Conservation (phyloP, 2,113 vertebrate genomes). For the Elanus axillaris region DNA sequence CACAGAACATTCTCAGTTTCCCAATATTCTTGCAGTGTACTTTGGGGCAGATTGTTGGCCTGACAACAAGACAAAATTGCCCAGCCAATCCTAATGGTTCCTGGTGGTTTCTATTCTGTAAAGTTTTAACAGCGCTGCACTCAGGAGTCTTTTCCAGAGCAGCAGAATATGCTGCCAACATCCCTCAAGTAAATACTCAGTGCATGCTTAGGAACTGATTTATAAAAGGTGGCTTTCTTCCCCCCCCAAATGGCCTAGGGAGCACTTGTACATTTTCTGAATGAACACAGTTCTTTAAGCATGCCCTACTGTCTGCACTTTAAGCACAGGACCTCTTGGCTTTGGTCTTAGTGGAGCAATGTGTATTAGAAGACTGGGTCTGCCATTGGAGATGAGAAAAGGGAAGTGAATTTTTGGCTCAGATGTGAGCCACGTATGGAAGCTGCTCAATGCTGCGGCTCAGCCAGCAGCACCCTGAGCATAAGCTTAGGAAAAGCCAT, state of each 20-base stretch:
- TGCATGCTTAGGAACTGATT: background rate
- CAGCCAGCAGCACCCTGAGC: background rate
- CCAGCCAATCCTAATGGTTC: background rate
- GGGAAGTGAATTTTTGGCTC: background rate
- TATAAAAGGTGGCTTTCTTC: background rate
- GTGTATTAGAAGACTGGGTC: background rate
- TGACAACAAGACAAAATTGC: background rate
- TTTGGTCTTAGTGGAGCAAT: background rate
- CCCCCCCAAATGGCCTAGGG: no score
- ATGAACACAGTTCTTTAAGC: background rate
- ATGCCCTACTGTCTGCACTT: background rate
- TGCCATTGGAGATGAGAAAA: background rate
- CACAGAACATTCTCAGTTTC: background rate
- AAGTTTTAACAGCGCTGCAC: background rate
- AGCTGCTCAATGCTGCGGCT: background rate
- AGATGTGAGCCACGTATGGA: background rate
- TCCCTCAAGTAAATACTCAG: background rate
- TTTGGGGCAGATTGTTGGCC: background rate
- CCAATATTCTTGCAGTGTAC: no score
- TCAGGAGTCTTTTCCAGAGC: background rate
- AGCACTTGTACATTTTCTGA: background rate
- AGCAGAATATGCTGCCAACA: background rate
- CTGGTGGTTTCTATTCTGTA: background rate
- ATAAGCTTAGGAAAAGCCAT: background rate
- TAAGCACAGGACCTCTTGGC: background rate